Evolutionary conservation across 2,113 vertebrate species (phyloP).

Genomic region (Pelobates fuscus): DNA sequence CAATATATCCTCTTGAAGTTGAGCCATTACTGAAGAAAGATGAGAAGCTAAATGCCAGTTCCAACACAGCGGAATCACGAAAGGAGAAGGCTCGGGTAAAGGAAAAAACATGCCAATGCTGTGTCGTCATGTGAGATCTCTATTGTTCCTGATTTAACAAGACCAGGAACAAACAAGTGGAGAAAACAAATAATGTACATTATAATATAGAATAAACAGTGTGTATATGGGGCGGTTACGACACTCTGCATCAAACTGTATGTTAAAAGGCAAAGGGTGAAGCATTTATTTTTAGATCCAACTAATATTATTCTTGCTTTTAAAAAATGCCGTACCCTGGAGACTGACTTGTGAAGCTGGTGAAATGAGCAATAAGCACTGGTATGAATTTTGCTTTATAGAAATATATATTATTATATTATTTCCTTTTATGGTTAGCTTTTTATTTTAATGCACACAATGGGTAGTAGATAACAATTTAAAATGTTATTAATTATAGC

Average conservation of each 20-base stretch:
- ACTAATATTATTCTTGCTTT: neutral
- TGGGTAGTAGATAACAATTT: neutral
- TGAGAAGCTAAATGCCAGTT: slow-evolving; percentile 33
- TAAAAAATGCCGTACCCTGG: neutral
- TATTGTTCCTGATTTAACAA: neutral
- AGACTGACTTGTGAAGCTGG: neutral
- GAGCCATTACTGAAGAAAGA: slow-evolving; percentile 58
- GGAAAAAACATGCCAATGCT: slow-evolving; percentile 67
- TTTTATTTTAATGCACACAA: slow-evolving; percentile 17
- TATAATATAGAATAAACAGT: too few relatives aligned
- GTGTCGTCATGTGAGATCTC: slow-evolving; percentile 60
- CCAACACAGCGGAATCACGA: slow-evolving; percentile 48
- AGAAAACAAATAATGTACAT: neutral
- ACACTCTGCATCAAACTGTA: neutral
- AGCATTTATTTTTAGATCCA: neutral
- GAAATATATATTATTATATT: neutral
- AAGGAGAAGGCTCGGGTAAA: slow-evolving; percentile 52
- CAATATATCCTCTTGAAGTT: slow-evolving; percentile 44
- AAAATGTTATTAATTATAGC: slow-evolving; percentile 12
- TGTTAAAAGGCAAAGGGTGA: neutral
- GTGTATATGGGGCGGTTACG: too few relatives aligned
- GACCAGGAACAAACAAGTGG: neutral
- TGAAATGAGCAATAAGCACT: neutral
- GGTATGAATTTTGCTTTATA: neutral
- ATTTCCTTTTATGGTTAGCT: neutral